Evolutionary conservation across 1,140 invertebrate species (phyloP).

Genomic region (Antheraea mylitta): DNA sequence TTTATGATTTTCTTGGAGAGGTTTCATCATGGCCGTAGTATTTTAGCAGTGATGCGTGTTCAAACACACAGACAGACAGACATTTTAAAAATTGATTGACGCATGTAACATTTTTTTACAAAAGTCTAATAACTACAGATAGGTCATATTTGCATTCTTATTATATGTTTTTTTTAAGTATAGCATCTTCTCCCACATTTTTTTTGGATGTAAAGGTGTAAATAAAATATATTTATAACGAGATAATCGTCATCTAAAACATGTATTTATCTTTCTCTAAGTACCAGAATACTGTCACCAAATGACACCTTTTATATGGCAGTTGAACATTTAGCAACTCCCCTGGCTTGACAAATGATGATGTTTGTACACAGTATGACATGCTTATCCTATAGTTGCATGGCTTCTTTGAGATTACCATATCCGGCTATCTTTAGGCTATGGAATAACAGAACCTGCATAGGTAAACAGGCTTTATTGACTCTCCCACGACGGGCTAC

Average conservation of each 20-base stretch:
- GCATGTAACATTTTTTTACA: too few species aligned
- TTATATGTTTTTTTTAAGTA: too few species aligned
- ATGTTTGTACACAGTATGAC: background rate
- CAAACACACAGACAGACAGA: too few species aligned
- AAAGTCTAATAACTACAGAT: too few species aligned
- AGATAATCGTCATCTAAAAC: background rate
- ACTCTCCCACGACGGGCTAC: constrained; percentile 26
- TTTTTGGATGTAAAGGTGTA: too few species aligned
- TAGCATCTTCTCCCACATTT: too few species aligned
- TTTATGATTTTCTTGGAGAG: too few species aligned
- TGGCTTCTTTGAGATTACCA: constrained; percentile 16
- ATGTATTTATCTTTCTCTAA: background rate
- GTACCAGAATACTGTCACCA: constrained; percentile 1
- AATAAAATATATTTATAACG: constrained; percentile 1
- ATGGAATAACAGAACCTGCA: constrained; percentile 4
- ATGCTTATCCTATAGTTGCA: background rate
- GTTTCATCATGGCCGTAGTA: too few species aligned
- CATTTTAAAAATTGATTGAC: too few species aligned
- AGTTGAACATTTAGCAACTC: background rate
- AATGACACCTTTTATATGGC: background rate
- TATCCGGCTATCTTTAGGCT: constrained; percentile 13
- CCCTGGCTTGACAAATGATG: background rate
- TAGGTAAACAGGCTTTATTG: constrained; percentile 20
- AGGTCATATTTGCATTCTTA: too few species aligned
- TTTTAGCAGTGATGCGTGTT: too few species aligned